These are phyloP conservation scores for Balaenoptera acutorostrata DNA, from an alignment of 2,113 vertebrate species.

Conservation along the genomic window DNA sequence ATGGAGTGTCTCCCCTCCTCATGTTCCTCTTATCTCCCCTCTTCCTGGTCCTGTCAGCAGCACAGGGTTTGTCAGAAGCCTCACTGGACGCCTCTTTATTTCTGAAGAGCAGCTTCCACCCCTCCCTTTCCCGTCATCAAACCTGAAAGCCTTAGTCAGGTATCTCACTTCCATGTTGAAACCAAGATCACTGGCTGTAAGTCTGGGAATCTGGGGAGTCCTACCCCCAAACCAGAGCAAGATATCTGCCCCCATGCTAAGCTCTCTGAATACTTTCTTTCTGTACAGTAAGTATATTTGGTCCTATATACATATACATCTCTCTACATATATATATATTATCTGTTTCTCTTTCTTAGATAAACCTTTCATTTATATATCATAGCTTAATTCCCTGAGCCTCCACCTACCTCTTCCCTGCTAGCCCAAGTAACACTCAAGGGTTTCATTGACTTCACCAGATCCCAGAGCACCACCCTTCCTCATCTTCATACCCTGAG, in stretches of 20 bases:
- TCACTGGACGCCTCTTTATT: background rate
- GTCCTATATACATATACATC: constrained; percentile 40
- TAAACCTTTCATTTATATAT: constrained; percentile 42
- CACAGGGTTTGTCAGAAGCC: background rate
- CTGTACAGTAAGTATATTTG: constrained; percentile 46
- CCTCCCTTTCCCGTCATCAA: background rate
- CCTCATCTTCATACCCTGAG: background rate
- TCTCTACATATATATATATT: constrained; percentile 51
- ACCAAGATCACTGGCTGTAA: background rate
- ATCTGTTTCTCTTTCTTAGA: constrained; percentile 57
- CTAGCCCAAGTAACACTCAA: background rate
- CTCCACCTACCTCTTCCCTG: background rate
- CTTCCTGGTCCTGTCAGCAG: background rate
- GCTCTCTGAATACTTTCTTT: constrained; percentile 39
- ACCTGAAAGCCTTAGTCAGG: background rate
- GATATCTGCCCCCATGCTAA: background rate
- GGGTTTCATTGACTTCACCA: background rate
- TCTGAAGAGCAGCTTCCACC: background rate
- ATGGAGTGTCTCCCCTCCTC: background rate
- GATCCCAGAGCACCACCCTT: background rate
- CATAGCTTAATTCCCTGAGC: constrained; percentile 11
- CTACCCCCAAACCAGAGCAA: background rate
- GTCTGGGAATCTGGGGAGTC: background rate
- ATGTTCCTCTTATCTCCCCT: background rate
- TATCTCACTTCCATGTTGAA: background rate